Evolutionary conservation across 2,113 vertebrate genomes (phyloP).

Genomic region (Paradoxurus hermaphroditus): DNA sequence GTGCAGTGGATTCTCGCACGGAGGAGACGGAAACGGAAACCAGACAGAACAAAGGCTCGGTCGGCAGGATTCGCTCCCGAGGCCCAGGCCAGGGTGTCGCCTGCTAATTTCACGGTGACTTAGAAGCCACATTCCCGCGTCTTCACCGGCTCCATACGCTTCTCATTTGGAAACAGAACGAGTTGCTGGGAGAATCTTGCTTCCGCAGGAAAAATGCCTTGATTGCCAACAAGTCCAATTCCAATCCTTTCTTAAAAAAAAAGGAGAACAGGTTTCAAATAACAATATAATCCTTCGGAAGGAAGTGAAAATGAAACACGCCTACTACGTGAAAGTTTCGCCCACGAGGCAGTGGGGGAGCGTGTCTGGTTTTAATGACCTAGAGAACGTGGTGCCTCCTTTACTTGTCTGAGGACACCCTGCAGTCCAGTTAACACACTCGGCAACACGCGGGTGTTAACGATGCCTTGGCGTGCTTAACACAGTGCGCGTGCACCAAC

Average conservation of each 20-base stretch:
- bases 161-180: not conserved
- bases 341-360: not conserved
- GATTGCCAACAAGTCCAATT: not conserved
- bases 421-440: not conserved
- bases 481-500: accelerated
- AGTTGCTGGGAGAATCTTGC: not conserved
- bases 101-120: not conserved
- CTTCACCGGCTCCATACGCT: not conserved
- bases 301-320: not conserved
- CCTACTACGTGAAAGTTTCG: not conserved
- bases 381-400: not conserved
- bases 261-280: not conserved
- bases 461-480: not conserved
- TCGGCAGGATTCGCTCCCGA: not conserved
- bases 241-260: not conserved
- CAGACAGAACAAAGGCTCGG: not conserved
- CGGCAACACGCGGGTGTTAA: not conserved
- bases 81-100: not conserved
- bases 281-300: not conserved
- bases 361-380: not conserved
- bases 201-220: not conserved
- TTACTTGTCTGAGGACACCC: not conserved
- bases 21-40: not conserved
- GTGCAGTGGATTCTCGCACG: not conserved
- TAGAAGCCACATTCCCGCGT: not conserved